Evolutionary conservation across 35 echinoderm and acorn worm genomes (phyloP).

Genomic region (Ophiothrix spiculata): DNA sequence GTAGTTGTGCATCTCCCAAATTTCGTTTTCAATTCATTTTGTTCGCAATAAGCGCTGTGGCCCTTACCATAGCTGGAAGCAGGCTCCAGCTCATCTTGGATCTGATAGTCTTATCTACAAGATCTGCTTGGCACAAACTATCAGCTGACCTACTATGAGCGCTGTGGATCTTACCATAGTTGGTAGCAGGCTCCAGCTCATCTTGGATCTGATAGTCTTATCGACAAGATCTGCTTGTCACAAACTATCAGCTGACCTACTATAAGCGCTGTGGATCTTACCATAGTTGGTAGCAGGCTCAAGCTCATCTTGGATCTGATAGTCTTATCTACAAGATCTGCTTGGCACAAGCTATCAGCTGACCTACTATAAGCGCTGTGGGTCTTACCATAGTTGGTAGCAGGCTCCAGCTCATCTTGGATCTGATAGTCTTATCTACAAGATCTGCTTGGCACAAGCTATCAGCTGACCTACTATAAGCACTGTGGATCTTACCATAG

Average conservation of each 20-base stretch:
- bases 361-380: too few relatives aligned
- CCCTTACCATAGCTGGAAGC: conserved; percentile 82
- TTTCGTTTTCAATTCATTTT: too few relatives aligned
- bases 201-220: conserved; percentile 55
- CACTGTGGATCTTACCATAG: conserved; percentile 85
- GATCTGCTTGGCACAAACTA: conserved; percentile 75
- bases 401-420: conserved; percentile 67
- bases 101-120: conserved; percentile 78
- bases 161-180: conserved; percentile 83
- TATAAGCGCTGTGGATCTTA: too few relatives aligned
- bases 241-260: conserved; percentile 82
- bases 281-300: conserved; percentile 90
- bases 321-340: conserved; percentile 77
- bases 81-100: conserved; percentile 68
- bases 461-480: conserved; percentile 82
- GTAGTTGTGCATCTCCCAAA: too few relatives aligned
- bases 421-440: conserved; percentile 70
- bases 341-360: conserved; percentile 79
- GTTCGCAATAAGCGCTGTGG: too few relatives aligned
- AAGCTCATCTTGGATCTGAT: conserved; percentile 63
- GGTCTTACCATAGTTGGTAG: conserved; percentile 87
- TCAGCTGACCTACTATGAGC: conserved; percentile 84
- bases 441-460: conserved; percentile 80
- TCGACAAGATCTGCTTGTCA: conserved; percentile 81
- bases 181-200: conserved; percentile 82